These are phyloP conservation scores for Odontomyia ornata DNA, from an alignment of 2,888 invertebrate species.

Conservation along the genomic window DNA sequence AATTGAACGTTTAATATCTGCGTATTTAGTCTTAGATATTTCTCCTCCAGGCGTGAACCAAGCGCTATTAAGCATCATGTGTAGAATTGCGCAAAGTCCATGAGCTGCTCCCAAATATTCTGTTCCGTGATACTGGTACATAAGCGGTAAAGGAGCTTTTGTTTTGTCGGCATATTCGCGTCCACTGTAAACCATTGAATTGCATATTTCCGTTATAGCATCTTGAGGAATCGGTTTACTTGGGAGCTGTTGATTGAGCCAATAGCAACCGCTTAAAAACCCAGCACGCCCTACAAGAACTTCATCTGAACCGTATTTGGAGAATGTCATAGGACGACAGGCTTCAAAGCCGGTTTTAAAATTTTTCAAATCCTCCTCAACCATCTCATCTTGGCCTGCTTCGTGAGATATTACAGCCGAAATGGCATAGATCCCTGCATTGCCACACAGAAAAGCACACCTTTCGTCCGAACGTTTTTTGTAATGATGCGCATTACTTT, in stretches of 20 bases:
- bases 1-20: constrained; percentile 71
- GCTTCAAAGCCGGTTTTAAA: constrained; percentile 60
- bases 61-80: constrained; percentile 70
- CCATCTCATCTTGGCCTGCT: constrained; percentile 63
- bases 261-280: constrained; percentile 79
- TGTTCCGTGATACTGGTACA: constrained; percentile 72
- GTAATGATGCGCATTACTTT: constrained; percentile 66
- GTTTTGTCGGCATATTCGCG: constrained; percentile 70
- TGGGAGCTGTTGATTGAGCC: constrained; percentile 67
- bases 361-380: constrained; percentile 60
- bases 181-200: constrained; percentile 76
- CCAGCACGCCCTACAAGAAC: constrained; percentile 87
- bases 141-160: constrained; percentile 72
- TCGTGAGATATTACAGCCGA: constrained; percentile 70
- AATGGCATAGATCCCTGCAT: constrained; percentile 79
- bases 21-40: constrained; percentile 64
- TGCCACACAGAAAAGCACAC: constrained; percentile 80
- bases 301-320: constrained; percentile 80
- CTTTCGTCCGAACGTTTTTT: constrained; percentile 67
- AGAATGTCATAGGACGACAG: constrained; percentile 68
- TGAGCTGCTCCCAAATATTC: constrained; percentile 70
- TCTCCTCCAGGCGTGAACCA: constrained; percentile 58
- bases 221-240: constrained; percentile 61
- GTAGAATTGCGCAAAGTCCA: constrained; percentile 74
- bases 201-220: constrained; percentile 73